Conservation (phyloP, 2,888 invertebrate species). For the Thymelicus lineola region DNA sequence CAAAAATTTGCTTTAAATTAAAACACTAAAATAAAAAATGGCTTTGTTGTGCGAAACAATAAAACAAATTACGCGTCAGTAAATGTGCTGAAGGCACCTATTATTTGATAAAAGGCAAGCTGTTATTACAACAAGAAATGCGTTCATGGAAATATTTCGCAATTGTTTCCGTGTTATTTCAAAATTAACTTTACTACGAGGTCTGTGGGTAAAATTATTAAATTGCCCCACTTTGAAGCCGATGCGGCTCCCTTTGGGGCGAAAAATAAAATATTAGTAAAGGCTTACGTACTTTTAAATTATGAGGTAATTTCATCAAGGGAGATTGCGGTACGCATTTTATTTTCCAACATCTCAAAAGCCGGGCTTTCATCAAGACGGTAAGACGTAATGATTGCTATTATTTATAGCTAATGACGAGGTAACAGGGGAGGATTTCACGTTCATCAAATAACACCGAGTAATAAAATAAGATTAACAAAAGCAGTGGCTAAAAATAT, state of each 20-base stretch:
- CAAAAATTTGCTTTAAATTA: no score
- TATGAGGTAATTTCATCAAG: constrained; percentile 41
- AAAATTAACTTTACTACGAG: constrained; percentile 69
- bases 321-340: constrained; percentile 43
- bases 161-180: constrained; percentile 74
- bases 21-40: no score
- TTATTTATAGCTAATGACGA: constrained; percentile 35
- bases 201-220: constrained; percentile 74
- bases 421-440: constrained; percentile 23
- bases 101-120: constrained; percentile 52
- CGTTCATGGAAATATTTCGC: constrained; percentile 74
- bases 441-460: constrained; percentile 21
- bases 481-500: neutral
- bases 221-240: constrained; percentile 64
- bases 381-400: constrained; percentile 37
- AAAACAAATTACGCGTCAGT: no score
- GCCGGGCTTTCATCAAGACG: constrained; percentile 32
- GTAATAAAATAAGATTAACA: constrained; percentile 9
- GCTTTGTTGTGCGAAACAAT: neutral
- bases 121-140: constrained; percentile 61
- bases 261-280: constrained; percentile 45
- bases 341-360: constrained; percentile 38
- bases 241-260: constrained; percentile 39
- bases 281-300: constrained; percentile 42
- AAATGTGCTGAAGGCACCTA: no score